Base-by-base conservation (phyloP, 2,888 invertebrate species). In the Thymelicus acteon region DNA sequence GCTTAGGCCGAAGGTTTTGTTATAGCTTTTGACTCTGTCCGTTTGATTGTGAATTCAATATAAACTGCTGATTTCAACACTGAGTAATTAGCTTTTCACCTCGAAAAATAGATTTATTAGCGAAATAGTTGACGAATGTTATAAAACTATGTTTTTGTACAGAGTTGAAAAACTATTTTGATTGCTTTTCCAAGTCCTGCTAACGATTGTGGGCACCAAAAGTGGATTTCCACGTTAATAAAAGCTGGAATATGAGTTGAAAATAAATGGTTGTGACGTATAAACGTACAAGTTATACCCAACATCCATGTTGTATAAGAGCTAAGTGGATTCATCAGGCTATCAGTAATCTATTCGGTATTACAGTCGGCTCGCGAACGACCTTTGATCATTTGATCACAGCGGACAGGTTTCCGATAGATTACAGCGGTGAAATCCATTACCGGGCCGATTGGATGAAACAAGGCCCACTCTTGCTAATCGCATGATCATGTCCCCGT, bases 301-400 rank as follows among this genome's bases (percentile, higher is more conserved):
- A 19, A 19, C 19, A 19, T n/a, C 19, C 12, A 24, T 5, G 24
- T 54, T 24, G 5, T 24, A 24, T 54, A 54, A 54, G 24, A 54
- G 12, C 7, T 54, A 54, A 54, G 10, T 24, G 24, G 24, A 24
- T 54, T 24, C 10, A 54, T 54, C 54, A 12, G 24, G 58, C 37
- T 39, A 58, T 58, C 58, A 13, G 39, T 58, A 58, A 58, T 39
- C 5, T n/a, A 58, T 58, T 58, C 24, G 24, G 54, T 24, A 39
- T 58, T 39, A 58, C 39, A 58, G 7, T n/a, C 13, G 37, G 58
- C 37, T 58, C 7, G n/a, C 13, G 58, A n/a, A 7, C 39, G 58
- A 58, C 58, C 58, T 58, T 58, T 58, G n/a, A 58, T 39, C 58
- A 7, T 58, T 58, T 39, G 58, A 54, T 54, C 54, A 54, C 58